Evolutionary conservation across 1,140 invertebrate genomes (phyloP).

Genomic region (Ladona fulva): DNA sequence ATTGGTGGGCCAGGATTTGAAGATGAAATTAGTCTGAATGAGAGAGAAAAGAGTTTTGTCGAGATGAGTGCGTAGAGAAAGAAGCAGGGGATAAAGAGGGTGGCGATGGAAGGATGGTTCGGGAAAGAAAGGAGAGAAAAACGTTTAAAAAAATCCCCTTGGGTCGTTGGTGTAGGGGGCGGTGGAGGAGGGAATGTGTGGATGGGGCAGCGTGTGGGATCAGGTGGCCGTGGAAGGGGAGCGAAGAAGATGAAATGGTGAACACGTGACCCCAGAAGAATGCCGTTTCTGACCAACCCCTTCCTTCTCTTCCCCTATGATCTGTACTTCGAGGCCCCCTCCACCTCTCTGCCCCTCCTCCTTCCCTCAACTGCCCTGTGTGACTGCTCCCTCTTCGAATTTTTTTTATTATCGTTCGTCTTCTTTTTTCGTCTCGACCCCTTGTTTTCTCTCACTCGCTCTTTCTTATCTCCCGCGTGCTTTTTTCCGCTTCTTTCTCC

Average conservation of each 20-base stretch:
- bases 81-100: too few relatives aligned
- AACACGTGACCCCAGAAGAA: not conserved
- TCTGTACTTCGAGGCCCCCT: not conserved
- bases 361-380: not conserved
- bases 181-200: not conserved
- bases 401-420: not conserved
- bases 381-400: not conserved
- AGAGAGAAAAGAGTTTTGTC: too few relatives aligned
- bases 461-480: not conserved
- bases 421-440: not conserved
- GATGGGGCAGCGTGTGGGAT: not conserved
- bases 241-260: not conserved
- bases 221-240: not conserved
- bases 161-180: not conserved
- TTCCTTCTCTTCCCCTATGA: not conserved
- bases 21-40: too few relatives aligned
- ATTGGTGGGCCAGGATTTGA: too few relatives aligned
- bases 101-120: too few relatives aligned
- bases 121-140: too few relatives aligned
- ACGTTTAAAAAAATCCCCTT: too few relatives aligned
- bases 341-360: not conserved
- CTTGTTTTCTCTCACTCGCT: not conserved
- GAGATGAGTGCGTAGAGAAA: too few relatives aligned
- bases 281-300: slow-evolving; percentile 1
- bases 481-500: not conserved